These are phyloP conservation scores for Lasioglossum leucozonium DNA, from an alignment of 2,888 invertebrate genomes.

Conservation along the genomic window DNA sequence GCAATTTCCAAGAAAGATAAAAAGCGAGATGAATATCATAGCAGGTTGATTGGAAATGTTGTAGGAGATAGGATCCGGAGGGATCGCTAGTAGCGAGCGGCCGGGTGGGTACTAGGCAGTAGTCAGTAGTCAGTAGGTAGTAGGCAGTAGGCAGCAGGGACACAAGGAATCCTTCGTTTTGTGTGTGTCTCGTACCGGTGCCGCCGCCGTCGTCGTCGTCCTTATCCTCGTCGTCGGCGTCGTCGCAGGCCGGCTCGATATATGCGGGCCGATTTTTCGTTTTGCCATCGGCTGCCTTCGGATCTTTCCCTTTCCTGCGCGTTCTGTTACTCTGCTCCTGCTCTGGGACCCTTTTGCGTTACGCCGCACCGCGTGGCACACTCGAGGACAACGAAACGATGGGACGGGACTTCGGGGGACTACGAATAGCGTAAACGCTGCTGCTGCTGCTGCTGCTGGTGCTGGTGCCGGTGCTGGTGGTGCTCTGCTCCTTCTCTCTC, in stretches of 20 bases:
- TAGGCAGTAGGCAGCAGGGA: conserved; percentile 60
- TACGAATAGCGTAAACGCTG: conserved; percentile 78
- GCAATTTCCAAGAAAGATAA: neutral
- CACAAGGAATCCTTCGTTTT: conserved; percentile 76
- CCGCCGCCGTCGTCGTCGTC: conserved; percentile 57
- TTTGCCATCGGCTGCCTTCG: conserved; percentile 78
- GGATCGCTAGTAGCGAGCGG: conserved; percentile 75
- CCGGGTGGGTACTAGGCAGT: conserved; percentile 72
- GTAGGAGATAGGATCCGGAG: conserved; percentile 56
- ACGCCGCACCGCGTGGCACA: conserved; percentile 82
- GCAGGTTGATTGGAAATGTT: neutral
- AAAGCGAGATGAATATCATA: neutral
- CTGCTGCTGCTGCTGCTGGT: neutral
- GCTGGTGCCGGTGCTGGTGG: neutral
- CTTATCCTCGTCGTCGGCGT: conserved; percentile 67
- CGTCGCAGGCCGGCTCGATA: conserved; percentile 77
- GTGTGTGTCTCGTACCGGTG: conserved; percentile 71
- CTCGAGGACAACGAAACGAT: conserved; percentile 74
- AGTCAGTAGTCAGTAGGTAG: neutral
- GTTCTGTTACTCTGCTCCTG: conserved; percentile 71
- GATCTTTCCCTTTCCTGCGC: conserved; percentile 78
- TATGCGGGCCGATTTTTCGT: conserved; percentile 80
- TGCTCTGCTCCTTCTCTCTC: neutral
- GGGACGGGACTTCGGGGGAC: conserved; percentile 70
- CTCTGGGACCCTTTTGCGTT: conserved; percentile 79